Conservation (phyloP, 2,888 invertebrate species). For the Scaptomyza reducta region DNA sequence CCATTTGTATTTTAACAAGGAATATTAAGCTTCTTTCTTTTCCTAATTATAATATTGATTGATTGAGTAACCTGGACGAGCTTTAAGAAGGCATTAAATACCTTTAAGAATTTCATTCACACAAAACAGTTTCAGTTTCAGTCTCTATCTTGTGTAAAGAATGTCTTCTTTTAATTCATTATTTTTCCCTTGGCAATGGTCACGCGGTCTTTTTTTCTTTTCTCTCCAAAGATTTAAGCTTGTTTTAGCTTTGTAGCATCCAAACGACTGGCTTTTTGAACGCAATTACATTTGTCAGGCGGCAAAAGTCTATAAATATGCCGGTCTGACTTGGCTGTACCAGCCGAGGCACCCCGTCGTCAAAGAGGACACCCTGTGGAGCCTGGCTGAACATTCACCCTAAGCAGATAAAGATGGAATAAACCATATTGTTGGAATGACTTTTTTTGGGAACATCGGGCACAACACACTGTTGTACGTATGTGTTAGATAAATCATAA, state of each 20-base stretch:
- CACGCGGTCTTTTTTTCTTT: slow-evolving; percentile 12
- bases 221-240: slow-evolving; percentile 45
- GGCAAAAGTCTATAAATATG: slow-evolving; percentile 54
- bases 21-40: background rate
- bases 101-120: background rate
- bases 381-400: slow-evolving; percentile 5
- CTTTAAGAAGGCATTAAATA: background rate
- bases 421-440: slow-evolving; percentile 54
- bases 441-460: slow-evolving; percentile 8
- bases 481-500: slow-evolving; percentile 70
- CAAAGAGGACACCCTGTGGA: slow-evolving; percentile 23
- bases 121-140: background rate
- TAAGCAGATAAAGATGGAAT: slow-evolving; percentile 55
- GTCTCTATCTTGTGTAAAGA: background rate
- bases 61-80: background rate
- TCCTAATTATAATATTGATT: background rate
- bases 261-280: slow-evolving; percentile 24
- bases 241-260: slow-evolving; percentile 8
- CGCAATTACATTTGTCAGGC: slow-evolving; percentile 53
- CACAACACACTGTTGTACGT: slow-evolving; percentile 18
- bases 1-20: background rate
- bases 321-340: no score
- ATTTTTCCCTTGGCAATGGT: background rate
- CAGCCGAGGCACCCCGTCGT: slow-evolving; percentile 39
- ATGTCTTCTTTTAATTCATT: background rate